phyloP scores from a whole-genome alignment of 2,888 invertebrate species.

The Ornithoptera alexandrae region DNA sequence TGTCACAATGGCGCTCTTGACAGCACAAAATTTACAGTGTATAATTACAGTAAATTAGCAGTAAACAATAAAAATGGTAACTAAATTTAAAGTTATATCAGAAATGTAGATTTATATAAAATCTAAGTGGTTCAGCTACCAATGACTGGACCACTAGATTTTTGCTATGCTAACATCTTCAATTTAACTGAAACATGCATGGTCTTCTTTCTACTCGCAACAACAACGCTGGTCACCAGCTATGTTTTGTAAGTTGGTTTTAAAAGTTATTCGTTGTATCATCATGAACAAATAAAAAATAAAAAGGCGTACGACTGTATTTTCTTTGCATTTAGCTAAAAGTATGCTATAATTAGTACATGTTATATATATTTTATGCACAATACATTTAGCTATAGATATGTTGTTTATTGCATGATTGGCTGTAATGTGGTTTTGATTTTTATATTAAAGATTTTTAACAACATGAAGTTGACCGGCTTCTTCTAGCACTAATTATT shows the following conservation, averaged over 20 bases:
- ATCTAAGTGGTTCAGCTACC: constrained; percentile 36
- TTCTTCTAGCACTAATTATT: too few relatives aligned
- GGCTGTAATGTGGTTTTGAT: too few relatives aligned
- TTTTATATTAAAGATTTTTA: too few relatives aligned
- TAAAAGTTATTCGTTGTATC: neutral
- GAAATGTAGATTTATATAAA: constrained; percentile 39
- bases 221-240: constrained; percentile 55
- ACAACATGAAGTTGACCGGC: too few relatives aligned
- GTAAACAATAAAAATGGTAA: constrained; percentile 24
- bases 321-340: too few relatives aligned
- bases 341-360: too few relatives aligned
- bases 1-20: constrained; percentile 18
- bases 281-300: neutral
- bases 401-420: too few relatives aligned
- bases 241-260: constrained; percentile 55
- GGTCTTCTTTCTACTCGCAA: constrained; percentile 49
- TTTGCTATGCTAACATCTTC: constrained; percentile 49
- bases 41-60: constrained; percentile 6
- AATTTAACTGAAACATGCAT: constrained; percentile 60
- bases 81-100: constrained; percentile 33
- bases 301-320: neutral
- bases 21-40: constrained; percentile 8
- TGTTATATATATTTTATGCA: too few relatives aligned
- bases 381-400: too few relatives aligned
- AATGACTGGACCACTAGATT: constrained; percentile 55